Evolutionary conservation across 2,113 vertebrate genomes (phyloP).

Genomic region (Perca flavescens): DNA sequence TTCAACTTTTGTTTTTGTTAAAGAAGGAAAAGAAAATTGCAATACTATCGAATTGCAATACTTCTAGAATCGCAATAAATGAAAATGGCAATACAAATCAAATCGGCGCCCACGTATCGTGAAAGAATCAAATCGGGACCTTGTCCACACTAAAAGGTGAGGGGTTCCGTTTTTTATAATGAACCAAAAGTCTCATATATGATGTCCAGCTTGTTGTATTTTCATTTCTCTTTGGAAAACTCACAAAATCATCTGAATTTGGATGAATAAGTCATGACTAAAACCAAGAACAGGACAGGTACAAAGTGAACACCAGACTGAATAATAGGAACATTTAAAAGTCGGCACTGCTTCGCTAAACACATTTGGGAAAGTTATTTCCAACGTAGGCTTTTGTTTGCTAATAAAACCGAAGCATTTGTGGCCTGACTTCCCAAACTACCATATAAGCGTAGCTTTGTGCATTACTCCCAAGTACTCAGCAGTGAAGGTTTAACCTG

Average conservation of each 20-base stretch:
- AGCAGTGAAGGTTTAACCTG: not conserved
- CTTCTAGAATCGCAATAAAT: no score
- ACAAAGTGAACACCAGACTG: not conserved
- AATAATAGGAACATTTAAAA: not conserved
- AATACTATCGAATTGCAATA: no score
- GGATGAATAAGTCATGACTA: not conserved
- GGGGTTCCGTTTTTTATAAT: not conserved
- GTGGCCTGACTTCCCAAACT: not conserved
- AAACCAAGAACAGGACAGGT: not conserved
- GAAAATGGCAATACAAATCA: no score
- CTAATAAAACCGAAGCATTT: not conserved
- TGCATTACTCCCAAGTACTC: not conserved
- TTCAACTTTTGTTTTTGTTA: no score
- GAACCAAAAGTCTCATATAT: not conserved
- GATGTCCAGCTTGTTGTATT: not conserved
- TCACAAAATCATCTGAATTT: not conserved
- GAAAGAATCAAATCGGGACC: no score
- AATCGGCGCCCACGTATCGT: no score
- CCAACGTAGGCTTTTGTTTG: not conserved
- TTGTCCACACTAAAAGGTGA: not conserved
- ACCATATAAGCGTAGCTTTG: not conserved
- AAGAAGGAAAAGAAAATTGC: no score
- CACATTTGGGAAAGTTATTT: not conserved
- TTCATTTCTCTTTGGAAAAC: not conserved
- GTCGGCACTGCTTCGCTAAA: not conserved